Evolutionary conservation across 2,113 vertebrate species (phyloP).

Genomic region (Vulpes vulpes): DNA sequence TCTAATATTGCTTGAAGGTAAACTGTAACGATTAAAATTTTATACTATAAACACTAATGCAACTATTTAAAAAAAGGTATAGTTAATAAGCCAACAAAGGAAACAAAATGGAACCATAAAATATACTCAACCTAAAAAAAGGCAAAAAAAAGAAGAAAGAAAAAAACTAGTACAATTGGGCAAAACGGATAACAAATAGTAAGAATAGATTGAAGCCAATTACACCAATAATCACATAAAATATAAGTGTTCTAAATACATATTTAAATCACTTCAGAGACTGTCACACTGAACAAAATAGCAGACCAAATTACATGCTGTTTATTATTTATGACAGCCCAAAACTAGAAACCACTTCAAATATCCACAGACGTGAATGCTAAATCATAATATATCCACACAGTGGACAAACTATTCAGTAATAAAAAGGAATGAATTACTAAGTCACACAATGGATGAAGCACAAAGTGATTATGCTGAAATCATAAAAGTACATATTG

Average conservation of each 20-base stretch:
- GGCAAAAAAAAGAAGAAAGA: not conserved
- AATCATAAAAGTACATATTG: not conserved
- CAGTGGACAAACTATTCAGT: not conserved
- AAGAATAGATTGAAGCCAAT: not conserved
- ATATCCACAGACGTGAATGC: not conserved
- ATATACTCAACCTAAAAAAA: not conserved
- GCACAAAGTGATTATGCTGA: slow-evolving; percentile 46
- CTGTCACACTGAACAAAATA: not conserved
- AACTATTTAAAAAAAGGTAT: not conserved
- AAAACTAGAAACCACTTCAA: not conserved
- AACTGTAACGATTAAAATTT: not conserved
- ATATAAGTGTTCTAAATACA: not conserved
- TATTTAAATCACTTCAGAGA: not conserved
- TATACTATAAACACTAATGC: slow-evolving; percentile 26
- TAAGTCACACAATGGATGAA: not conserved
- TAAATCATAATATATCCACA: not conserved
- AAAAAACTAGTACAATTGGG: not conserved
- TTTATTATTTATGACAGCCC: not conserved
- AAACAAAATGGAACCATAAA: not conserved
- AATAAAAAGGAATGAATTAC: not conserved
- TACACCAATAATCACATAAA: slow-evolving; percentile 13
- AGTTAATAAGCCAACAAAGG: not conserved
- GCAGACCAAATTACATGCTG: not conserved
- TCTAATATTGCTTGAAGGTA: not conserved
- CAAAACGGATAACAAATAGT: not conserved